These are phyloP conservation scores for Chloropsis hardwickii DNA, from an alignment of 2,113 vertebrate genomes.

Conservation along the genomic window DNA sequence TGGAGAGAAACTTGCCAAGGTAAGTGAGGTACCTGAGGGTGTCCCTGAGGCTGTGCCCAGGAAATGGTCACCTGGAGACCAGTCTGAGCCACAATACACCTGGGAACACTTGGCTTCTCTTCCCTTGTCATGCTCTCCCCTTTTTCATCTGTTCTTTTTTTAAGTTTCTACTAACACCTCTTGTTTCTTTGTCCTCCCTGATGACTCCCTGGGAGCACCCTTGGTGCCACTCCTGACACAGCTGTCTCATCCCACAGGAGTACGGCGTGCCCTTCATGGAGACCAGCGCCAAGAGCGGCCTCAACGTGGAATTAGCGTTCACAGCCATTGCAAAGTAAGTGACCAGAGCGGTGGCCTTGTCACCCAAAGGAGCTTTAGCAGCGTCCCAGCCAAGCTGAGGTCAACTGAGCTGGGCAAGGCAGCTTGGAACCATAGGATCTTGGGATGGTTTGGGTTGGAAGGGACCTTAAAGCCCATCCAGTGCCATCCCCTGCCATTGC, in stretches of 20 bases:
- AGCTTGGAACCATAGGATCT: background rate
- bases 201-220: accelerated
- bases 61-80: background rate
- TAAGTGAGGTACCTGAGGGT: slow-evolving; percentile 29
- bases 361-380: background rate
- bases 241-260: slow-evolving; percentile 72
- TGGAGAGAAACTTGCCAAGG: slow-evolving; percentile 91
- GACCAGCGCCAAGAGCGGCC: slow-evolving; percentile 88
- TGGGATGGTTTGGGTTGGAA: background rate
- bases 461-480: background rate
- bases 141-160: background rate
- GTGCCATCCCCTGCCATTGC: background rate
- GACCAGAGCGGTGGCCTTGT: background rate
- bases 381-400: accelerated
- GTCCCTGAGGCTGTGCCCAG: background rate
- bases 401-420: background rate
- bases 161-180: background rate
- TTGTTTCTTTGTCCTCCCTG: background rate
- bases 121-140: background rate
- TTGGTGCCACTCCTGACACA: accelerated
- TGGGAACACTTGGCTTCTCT: background rate
- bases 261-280: slow-evolving; percentile 94
- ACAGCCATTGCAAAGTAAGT: slow-evolving; percentile 92
- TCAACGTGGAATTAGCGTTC: slow-evolving; percentile 91
- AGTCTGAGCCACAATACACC: background rate